Percentiles rank a stretch among this genome's conserved stretches.
phyloP scores from a whole-genome alignment of 1,140 invertebrate species.

The Venturia canescens region DNA sequence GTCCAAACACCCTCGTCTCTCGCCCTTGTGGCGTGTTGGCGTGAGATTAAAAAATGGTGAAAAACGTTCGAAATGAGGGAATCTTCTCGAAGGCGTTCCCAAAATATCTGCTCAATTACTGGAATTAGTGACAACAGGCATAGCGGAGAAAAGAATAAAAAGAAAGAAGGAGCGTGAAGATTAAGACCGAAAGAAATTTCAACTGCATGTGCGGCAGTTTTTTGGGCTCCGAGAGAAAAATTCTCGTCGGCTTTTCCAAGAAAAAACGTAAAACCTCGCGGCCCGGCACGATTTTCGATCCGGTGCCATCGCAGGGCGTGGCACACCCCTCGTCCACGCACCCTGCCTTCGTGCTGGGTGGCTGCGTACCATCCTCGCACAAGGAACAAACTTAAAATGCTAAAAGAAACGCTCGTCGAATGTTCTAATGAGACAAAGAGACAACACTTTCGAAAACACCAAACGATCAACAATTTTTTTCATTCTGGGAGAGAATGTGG shows the following conservation, averaged over 20 bases:
- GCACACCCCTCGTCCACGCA: constrained; percentile 19
- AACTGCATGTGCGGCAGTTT: constrained; percentile 51
- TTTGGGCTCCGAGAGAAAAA: constrained; percentile 50
- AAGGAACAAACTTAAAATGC: neutral
- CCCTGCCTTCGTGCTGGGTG: constrained; percentile 32
- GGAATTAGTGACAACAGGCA: constrained; percentile 63
- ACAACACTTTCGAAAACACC: no score
- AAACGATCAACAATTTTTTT: no score
- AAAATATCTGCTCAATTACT: constrained; percentile 63
- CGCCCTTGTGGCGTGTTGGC: neutral
- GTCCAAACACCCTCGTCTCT: constrained; percentile 38
- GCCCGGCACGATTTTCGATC: constrained; percentile 38
- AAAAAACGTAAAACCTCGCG: constrained; percentile 57
- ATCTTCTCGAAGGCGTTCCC: constrained; percentile 48
- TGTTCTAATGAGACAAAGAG: neutral
- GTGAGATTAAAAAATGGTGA: constrained; percentile 9
- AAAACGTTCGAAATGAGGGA: constrained; percentile 16
- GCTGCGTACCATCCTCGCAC: neutral
- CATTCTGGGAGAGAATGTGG: no score
- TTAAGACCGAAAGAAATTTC: constrained; percentile 47
- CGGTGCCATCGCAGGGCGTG: constrained; percentile 36
- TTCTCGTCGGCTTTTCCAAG: constrained; percentile 55
- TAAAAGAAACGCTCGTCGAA: neutral
- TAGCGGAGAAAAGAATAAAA: neutral
- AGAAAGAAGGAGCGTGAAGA: neutral